Percentiles rank a stretch among this genome's conserved stretches.
Evolutionary conservation across 2,113 vertebrate species (phyloP).

Genomic region (Colossoma macropomum): DNA sequence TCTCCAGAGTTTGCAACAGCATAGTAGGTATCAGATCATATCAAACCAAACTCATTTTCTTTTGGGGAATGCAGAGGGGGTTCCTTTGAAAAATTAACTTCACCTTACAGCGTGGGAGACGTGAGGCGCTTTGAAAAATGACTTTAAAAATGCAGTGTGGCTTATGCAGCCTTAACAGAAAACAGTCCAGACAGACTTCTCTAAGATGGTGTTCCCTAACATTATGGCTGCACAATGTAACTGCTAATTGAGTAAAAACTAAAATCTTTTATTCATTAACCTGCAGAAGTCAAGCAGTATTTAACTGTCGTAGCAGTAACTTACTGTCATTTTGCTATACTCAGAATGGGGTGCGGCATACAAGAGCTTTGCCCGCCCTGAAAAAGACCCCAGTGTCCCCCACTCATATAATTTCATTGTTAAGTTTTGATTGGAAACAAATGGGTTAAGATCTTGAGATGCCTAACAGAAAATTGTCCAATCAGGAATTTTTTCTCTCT

Average conservation of each 20-base stretch:
- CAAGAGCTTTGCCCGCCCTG: no score
- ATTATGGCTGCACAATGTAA: background rate
- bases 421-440: no score
- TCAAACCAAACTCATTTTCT: slow-evolving; percentile 22
- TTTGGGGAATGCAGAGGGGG: background rate
- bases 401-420: no score
- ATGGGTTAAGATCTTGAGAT: no score
- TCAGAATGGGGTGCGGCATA: no score
- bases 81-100: slow-evolving; percentile 21
- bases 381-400: no score
- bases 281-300: background rate
- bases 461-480: no score
- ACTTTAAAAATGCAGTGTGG: background rate
- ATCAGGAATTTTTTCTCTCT: no score
- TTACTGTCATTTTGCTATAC: background rate
- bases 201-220: background rate
- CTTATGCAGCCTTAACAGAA: background rate
- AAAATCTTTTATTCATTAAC: slow-evolving; percentile 16
- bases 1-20: background rate
- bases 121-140: slow-evolving; percentile 9
- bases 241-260: background rate
- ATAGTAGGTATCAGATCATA: slow-evolving; percentile 8
- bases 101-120: background rate
- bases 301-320: background rate
- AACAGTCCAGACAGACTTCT: background rate